A percentile compares a stretch with the other conserved stretches of the same genome.
Evolutionary conservation across 2,113 vertebrate genomes (phyloP).

Genomic region (Pyrgilauda ruficollis): DNA sequence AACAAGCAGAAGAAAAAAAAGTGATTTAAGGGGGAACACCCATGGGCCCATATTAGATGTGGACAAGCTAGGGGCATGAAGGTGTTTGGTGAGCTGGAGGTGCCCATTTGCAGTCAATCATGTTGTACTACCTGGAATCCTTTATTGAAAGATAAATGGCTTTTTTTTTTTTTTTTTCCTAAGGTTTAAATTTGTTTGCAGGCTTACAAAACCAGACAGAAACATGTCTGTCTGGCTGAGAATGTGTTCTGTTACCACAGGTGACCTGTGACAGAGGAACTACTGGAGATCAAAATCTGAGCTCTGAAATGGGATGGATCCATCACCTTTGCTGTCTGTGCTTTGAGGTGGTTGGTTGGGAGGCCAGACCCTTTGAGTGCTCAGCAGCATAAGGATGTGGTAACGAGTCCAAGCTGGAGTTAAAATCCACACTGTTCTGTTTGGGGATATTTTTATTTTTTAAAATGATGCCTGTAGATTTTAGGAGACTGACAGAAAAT

Average conservation of each 20-base stretch:
- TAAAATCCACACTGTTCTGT: background rate
- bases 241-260: accelerated
- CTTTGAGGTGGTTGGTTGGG: background rate
- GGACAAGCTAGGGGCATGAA: background rate
- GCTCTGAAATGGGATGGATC: background rate
- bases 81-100: background rate
- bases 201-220: background rate
- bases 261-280: background rate
- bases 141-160: background rate
- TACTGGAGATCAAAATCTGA: background rate
- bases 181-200: background rate
- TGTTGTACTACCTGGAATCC: background rate
- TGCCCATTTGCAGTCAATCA: background rate
- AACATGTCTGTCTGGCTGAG: background rate
- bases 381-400: background rate
- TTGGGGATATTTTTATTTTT: conserved; percentile 15
- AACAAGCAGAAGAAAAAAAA: background rate
- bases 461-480: background rate
- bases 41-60: background rate
- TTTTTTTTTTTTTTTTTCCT: background rate
- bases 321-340: background rate
- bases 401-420: background rate
- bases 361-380: background rate
- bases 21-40: background rate
- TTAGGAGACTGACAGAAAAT: background rate